These are phyloP conservation scores for Luscinia luscinia DNA, from an alignment of 2,797 vertebrate genomes.

Conservation along the genomic window DNA sequence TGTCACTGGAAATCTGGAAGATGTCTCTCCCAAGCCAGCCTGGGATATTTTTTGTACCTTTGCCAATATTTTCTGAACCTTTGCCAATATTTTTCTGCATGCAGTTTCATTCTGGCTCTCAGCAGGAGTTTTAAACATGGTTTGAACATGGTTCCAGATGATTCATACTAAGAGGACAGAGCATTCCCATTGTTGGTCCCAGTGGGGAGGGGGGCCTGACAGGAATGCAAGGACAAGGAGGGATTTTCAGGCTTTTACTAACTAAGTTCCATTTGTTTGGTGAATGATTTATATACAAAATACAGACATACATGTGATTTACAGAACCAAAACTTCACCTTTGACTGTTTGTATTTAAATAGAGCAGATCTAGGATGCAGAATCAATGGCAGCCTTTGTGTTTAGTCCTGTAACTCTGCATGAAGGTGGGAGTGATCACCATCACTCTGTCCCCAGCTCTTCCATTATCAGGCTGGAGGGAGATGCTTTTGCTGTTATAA, in stretches of 20 bases:
- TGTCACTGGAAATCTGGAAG: neutral
- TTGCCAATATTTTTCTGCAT: neutral
- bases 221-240: neutral
- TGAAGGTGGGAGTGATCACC: neutral
- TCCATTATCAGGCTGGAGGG: neutral
- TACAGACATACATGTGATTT: neutral
- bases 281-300: neutral
- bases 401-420: neutral
- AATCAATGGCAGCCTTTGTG: neutral
- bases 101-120: neutral
- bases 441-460: neutral
- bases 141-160: neutral
- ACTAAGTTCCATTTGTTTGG: neutral
- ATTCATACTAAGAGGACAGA: neutral
- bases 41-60: neutral
- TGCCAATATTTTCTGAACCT: neutral
- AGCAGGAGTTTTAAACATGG: neutral
- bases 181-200: neutral
- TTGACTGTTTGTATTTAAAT: neutral
- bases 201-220: neutral
- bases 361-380: neutral
- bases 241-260: neutral
- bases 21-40: neutral
- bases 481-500: neutral
- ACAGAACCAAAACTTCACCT: neutral